Conservation (phyloP, 2,113 vertebrate species). For the Thunnus maccoyii region DNA sequence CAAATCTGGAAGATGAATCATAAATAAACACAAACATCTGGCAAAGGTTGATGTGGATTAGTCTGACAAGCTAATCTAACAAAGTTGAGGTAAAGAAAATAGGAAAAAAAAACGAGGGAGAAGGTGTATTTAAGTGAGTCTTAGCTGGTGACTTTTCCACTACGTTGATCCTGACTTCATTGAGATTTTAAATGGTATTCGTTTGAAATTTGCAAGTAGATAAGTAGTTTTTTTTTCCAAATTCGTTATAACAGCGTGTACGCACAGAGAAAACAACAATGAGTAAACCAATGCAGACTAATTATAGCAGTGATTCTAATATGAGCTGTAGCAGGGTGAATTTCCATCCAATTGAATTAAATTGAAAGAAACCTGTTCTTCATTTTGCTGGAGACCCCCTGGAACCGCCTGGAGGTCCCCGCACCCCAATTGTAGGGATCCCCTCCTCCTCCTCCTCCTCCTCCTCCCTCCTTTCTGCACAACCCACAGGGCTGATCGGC, state of each 20-base stretch:
- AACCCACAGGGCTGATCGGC: conserved; percentile 11
- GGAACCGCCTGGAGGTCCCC: conserved; percentile 49
- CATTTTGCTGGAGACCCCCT: conserved; percentile 51
- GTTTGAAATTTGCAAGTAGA: background rate
- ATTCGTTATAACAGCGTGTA: conserved; percentile 1
- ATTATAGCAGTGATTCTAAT: conserved; percentile 51
- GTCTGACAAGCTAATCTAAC: background rate
- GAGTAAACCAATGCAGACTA: conserved; percentile 19
- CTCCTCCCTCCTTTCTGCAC: background rate
- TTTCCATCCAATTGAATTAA: conserved; percentile 56
- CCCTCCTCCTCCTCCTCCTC: background rate
- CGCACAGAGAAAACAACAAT: background rate
- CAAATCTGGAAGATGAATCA: conserved; percentile 21
- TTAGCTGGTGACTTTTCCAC: background rate
- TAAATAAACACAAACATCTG: conserved; percentile 19
- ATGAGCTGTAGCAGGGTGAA: conserved; percentile 17
- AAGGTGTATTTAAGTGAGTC: background rate
- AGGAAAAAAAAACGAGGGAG: background rate
- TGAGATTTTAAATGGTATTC: background rate
- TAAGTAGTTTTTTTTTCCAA: background rate
- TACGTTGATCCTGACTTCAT: background rate
- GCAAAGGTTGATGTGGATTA: background rate
- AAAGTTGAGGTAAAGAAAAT: background rate
- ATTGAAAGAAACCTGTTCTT: conserved; percentile 68
- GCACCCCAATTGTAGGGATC: conserved; percentile 22